Base-by-base conservation (phyloP, 2,113 vertebrate species). In the Megaleporinus macrocephalus region DNA sequence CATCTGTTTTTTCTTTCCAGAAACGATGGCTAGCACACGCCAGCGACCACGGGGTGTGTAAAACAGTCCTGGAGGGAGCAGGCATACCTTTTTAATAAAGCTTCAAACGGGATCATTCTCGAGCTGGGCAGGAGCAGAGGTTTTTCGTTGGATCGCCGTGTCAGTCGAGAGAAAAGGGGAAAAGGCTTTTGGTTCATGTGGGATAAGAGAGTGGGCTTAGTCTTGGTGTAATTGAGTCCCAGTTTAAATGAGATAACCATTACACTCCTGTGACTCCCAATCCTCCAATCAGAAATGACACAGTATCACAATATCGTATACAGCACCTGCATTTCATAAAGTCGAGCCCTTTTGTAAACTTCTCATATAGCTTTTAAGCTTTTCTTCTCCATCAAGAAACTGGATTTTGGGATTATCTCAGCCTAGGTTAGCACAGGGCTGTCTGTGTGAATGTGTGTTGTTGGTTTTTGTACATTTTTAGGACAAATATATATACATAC, bases 21-120 rank as follows among this genome's bases (percentile, higher is more conserved):
- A 78, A 81, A 73, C 57, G 80, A 87, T 88, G 70, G 73, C 49
- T 71, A 79, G 84, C 85, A 84, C 83, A 86, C 83, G 66, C 84
- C 83, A 85, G 82, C 84, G 74, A 79, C 75, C 74, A 73, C 83
- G 26, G 72, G n/a, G 80, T 77, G 81, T 84, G 85, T 88, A 78
- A 84, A 84, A 84, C 80, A 81, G 71, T 80, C 81, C 80, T 73
- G 79, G 57, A 83, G 84, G 81, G 78, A 87, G 53, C 49, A 15
- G 44, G 63, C 83, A 88, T 87, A 88, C 78, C 84, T 89, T 88
- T 89, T 82, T 73, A 87, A 90, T 86, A 88, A 84, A 88, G 79
- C 79, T 84, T 83, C 76, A 82, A 83, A 87, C 73, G 63, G 73
- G 76, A 65, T 47, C 80, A 57, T 78, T 73, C 59, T 66, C 55